These are phyloP conservation scores for Staurois parvus DNA, from an alignment of 2,797 vertebrate genomes.

Conservation along the genomic window DNA sequence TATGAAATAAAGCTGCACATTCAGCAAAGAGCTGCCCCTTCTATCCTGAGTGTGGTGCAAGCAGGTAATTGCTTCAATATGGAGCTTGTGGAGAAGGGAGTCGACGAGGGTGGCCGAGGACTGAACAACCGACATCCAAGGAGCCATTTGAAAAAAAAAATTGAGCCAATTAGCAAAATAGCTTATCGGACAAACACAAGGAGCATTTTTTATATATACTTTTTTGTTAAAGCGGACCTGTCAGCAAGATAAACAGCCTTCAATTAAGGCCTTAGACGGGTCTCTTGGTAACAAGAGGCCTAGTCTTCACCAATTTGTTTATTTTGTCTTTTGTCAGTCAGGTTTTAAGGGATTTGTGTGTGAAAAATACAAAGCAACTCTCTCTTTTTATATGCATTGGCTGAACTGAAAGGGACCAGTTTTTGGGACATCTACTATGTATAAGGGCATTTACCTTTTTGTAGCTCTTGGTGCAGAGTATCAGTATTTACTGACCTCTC, in stretches of 20 bases:
- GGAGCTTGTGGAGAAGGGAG: background rate
- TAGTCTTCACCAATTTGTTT: background rate
- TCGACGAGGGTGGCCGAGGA: conserved; percentile 58
- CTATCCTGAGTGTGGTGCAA: background rate
- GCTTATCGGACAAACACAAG: conserved; percentile 70
- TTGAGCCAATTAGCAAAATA: conserved; percentile 77
- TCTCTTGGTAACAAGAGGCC: background rate
- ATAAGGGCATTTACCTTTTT: too few relatives aligned
- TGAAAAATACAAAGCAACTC: background rate
- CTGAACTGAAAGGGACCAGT: too few relatives aligned
- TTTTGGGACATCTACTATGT: too few relatives aligned
- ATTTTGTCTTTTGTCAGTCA: background rate
- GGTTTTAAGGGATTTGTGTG: background rate
- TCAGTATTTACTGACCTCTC: too few relatives aligned
- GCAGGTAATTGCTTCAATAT: conserved; percentile 59
- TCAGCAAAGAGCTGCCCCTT: conserved; percentile 22
- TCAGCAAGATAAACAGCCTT: background rate
- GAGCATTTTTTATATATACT: background rate
- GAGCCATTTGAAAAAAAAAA: conserved; percentile 71
- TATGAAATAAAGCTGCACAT: conserved; percentile 23
- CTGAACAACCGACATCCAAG: conserved; percentile 65
- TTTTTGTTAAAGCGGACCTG: background rate
- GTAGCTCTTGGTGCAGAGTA: too few relatives aligned
- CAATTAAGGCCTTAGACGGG: background rate
- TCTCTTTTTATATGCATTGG: background rate